phyloP scores from a whole-genome alignment of 1,140 invertebrate species.

The Orussus abietinus region DNA sequence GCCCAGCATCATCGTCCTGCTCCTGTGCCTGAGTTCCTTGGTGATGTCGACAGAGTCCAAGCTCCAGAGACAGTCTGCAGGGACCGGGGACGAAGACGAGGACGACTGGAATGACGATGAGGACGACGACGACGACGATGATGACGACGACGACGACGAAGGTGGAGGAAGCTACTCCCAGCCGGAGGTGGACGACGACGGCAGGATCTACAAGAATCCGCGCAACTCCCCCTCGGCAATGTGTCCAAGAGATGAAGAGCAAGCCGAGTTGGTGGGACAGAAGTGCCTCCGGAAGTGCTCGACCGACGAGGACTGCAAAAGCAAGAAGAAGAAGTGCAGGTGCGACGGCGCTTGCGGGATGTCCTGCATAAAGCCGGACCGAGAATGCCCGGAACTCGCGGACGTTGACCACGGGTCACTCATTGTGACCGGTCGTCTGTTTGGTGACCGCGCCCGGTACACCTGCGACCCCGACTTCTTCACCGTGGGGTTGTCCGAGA shows the following conservation, averaged over 20 bases:
- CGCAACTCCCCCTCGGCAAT: slow-evolving; percentile 78
- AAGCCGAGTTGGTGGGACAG: slow-evolving; percentile 63
- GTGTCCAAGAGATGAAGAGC: slow-evolving; percentile 78
- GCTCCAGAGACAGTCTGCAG: slow-evolving; percentile 14
- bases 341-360: slow-evolving; percentile 95
- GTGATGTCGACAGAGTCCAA: slow-evolving; percentile 37
- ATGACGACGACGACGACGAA: slow-evolving; percentile 58
- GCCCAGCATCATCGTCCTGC: slow-evolving; percentile 29
- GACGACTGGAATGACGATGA: slow-evolving; percentile 60
- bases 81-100: slow-evolving; percentile 48
- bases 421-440: slow-evolving; percentile 67
- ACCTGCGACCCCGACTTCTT: slow-evolving; percentile 82
- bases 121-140: slow-evolving; percentile 58
- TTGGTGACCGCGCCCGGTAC: slow-evolving; percentile 77
- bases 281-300: slow-evolving; percentile 91
- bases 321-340: slow-evolving; percentile 92
- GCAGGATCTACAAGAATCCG: slow-evolving; percentile 82
- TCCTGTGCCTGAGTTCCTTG: slow-evolving; percentile 31
- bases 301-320: slow-evolving; percentile 93
- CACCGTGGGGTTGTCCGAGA: slow-evolving; percentile 78
- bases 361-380: slow-evolving; percentile 94
- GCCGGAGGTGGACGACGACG: slow-evolving; percentile 65
- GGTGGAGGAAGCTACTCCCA: slow-evolving; percentile 56
- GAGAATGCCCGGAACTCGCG: slow-evolving; percentile 75
- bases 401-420: slow-evolving; percentile 71